These are phyloP conservation scores for Orussus abietinus DNA, from an alignment of 1,140 invertebrate genomes.

Conservation along the genomic window DNA sequence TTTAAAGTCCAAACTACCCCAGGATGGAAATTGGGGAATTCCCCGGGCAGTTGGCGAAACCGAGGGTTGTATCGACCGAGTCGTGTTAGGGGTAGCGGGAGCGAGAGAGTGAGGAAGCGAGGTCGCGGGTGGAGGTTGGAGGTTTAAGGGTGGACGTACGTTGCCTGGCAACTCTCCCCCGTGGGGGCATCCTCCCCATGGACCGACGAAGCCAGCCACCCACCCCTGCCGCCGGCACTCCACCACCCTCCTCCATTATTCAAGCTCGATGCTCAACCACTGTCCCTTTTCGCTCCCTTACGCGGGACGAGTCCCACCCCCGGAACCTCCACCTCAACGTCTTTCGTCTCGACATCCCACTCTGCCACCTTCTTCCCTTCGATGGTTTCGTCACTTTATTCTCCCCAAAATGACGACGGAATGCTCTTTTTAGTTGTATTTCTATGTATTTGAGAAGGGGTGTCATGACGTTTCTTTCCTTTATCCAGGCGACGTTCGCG, in stretches of 20 bases:
- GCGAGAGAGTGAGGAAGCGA: constrained; percentile 19
- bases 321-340: constrained; percentile 6
- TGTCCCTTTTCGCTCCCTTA: constrained; percentile 32
- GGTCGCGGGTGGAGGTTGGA: constrained; percentile 33
- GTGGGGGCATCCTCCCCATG: constrained; percentile 25
- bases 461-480: too few species aligned
- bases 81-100: constrained; percentile 16
- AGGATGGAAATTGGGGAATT: constrained; percentile 49
- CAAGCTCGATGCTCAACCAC: constrained; percentile 43
- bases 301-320: constrained; percentile 8
- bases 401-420: too few species aligned
- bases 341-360: background rate
- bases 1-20: constrained; percentile 32
- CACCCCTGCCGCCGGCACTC: constrained; percentile 9
- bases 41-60: constrained; percentile 42
- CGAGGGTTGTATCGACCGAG: constrained; percentile 47
- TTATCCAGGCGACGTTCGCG: too few species aligned
- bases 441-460: too few species aligned
- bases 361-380: background rate
- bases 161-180: constrained; percentile 47
- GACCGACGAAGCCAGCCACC: constrained; percentile 19
- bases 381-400: constrained; percentile 13
- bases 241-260: constrained; percentile 39
- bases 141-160: constrained; percentile 51
- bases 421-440: too few species aligned